A percentile compares a stretch with the other conserved stretches of the same genome.
These are phyloP conservation scores for Latheticus oryzae DNA, from an alignment of 2,888 invertebrate species.

Conservation along the genomic window DNA sequence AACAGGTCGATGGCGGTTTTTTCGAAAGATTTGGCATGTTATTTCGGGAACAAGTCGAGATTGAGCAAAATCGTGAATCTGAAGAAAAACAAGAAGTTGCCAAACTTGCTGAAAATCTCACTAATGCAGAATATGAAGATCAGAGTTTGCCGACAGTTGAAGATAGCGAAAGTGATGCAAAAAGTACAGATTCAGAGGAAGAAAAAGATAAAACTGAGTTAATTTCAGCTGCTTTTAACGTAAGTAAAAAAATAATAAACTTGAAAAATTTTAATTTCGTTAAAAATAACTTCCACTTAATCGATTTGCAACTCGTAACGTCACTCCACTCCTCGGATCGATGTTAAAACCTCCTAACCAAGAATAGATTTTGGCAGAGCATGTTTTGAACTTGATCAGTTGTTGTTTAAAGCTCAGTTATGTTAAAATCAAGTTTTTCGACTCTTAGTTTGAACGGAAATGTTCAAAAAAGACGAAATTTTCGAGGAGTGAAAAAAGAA, in stretches of 20 bases:
- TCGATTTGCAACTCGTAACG: no score
- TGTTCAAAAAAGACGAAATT: constrained; percentile 68
- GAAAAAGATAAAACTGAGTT: constrained; percentile 71
- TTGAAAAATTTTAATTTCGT: no score
- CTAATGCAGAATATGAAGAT: background rate
- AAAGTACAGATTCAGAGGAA: constrained; percentile 74
- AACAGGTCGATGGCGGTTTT: constrained; percentile 85
- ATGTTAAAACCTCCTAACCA: no score
- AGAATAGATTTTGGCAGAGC: constrained; percentile 62
- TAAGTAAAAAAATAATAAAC: constrained; percentile 71
- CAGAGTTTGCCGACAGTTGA: no score
- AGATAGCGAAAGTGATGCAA: constrained; percentile 60
- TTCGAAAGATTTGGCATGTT: constrained; percentile 86
- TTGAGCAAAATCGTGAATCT: constrained; percentile 69
- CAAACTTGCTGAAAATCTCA: constrained; percentile 55
- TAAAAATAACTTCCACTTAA: no score
- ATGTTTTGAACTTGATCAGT: constrained; percentile 51
- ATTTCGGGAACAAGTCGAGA: constrained; percentile 73
- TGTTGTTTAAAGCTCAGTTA: no score
- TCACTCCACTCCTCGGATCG: no score
- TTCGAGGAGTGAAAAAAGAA: constrained; percentile 83
- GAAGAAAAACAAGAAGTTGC: constrained; percentile 61
- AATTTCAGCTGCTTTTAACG: constrained; percentile 79
- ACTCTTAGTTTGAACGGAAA: constrained; percentile 51
- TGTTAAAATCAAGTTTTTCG: constrained; percentile 53